These are phyloP conservation scores for Phataginus tetradactyla DNA, from an alignment of 2,797 vertebrate species.

Conservation along the genomic window DNA sequence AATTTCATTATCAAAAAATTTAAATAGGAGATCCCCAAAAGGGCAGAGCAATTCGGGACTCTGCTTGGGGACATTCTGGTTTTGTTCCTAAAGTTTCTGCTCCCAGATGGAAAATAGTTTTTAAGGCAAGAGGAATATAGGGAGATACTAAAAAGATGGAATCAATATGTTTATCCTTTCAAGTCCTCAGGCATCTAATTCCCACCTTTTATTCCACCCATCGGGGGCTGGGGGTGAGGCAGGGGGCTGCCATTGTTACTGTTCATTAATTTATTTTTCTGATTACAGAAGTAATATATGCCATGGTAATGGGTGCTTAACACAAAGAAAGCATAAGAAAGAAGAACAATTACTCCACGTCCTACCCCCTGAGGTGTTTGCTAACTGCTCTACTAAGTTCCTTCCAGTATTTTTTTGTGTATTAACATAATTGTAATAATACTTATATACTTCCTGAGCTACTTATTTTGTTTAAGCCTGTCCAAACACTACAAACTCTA, in stretches of 20 bases:
- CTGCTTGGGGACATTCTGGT: background rate
- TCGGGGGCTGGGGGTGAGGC: too few species aligned
- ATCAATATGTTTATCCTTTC: constrained; percentile 4
- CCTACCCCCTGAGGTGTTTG: background rate
- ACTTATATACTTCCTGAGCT: background rate
- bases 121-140: constrained; percentile 45
- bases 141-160: constrained; percentile 30
- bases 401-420: background rate
- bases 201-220: background rate
- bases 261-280: background rate
- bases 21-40: constrained; percentile 1
- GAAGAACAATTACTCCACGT: background rate
- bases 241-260: background rate
- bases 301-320: background rate
- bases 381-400: background rate
- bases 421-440: background rate
- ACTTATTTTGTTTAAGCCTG: background rate
- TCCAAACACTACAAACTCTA: background rate
- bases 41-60: constrained; percentile 5
- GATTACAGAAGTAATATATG: background rate
- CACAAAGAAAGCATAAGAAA: background rate
- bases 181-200: constrained; percentile 8
- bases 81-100: background rate
- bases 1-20: constrained; percentile 21
- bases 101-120: background rate